Evolutionary conservation across 2,113 vertebrate species (phyloP).

Genomic region (Bubo scandiacus): DNA sequence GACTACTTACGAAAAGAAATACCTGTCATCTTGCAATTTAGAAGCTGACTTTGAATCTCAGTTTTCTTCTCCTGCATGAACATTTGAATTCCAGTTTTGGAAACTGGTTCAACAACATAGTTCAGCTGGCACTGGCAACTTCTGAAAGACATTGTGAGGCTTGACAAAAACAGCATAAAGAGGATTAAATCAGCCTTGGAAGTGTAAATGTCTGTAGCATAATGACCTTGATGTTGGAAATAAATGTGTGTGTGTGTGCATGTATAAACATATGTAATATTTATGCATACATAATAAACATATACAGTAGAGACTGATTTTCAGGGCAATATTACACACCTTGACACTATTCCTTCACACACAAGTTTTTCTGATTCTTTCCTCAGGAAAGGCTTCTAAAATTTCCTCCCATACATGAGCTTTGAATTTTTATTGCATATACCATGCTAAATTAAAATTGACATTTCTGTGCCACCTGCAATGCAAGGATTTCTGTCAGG

Average conservation of each 20-base stretch:
- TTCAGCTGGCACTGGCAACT: background rate
- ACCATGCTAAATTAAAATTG: constrained; percentile 4
- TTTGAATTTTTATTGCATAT: constrained; percentile 18
- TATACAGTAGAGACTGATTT: background rate
- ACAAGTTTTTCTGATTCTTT: background rate
- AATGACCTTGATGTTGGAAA: background rate
- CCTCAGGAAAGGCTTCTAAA: background rate
- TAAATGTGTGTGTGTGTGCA: background rate
- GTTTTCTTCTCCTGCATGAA: background rate
- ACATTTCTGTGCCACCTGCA: constrained; percentile 25
- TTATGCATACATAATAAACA: background rate
- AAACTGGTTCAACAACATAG: background rate
- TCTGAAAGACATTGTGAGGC: background rate
- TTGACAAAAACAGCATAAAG: background rate
- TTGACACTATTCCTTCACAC: background rate
- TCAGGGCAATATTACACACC: background rate
- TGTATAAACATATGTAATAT: background rate
- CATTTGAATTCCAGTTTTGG: background rate
- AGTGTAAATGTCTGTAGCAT: background rate
- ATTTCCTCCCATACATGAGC: background rate
- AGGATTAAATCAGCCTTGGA: constrained; percentile 8
- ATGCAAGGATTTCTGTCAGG: background rate
- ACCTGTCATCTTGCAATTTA: background rate
- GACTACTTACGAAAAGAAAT: background rate
- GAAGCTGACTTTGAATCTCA: background rate